Percentiles rank a stretch among this genome's conserved stretches.
These are phyloP conservation scores for Branchinecta lynchi DNA, from an alignment of 1,140 invertebrate genomes.

Conservation along the genomic window DNA sequence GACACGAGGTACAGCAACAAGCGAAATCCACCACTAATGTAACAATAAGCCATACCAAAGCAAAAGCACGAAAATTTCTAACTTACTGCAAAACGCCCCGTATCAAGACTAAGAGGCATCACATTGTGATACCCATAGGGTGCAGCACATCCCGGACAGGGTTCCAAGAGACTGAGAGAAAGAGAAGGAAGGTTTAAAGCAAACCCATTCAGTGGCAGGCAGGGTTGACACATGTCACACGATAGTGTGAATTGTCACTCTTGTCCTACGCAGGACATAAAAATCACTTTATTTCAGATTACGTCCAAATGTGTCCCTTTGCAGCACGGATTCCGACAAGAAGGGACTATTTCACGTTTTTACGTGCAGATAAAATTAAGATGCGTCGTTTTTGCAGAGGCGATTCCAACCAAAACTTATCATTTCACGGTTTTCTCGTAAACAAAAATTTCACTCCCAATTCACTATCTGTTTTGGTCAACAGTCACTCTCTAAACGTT, in stretches of 20 bases:
- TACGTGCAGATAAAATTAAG: background rate
- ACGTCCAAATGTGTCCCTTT: too few relatives aligned
- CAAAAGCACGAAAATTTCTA: constrained; percentile 22
- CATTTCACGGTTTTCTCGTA: too few relatives aligned
- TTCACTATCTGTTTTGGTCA: too few relatives aligned
- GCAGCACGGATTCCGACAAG: background rate
- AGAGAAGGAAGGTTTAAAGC: background rate
- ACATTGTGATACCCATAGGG: constrained; percentile 89
- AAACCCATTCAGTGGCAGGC: background rate
- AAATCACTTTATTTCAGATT: too few relatives aligned
- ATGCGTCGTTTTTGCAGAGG: background rate
- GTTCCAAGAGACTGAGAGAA: constrained; percentile 47
- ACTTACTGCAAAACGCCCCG: constrained; percentile 51
- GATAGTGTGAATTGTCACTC: too few relatives aligned
- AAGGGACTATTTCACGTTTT: background rate
- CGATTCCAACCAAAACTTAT: too few relatives aligned
- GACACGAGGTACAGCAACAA: too few relatives aligned
- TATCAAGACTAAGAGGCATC: constrained; percentile 70
- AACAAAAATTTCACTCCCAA: too few relatives aligned
- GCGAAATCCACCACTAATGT: background rate
- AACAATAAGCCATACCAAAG: constrained; percentile 12
- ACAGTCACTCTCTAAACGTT: too few relatives aligned
- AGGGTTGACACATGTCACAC: too few relatives aligned
- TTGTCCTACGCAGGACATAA: too few relatives aligned
- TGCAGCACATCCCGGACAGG: constrained; percentile 66